Percentiles rank a stretch among this genome's conserved stretches.
phyloP scores from a whole-genome alignment of 2,113 vertebrate genomes.

The Tragelaphus strepsiceros region DNA sequence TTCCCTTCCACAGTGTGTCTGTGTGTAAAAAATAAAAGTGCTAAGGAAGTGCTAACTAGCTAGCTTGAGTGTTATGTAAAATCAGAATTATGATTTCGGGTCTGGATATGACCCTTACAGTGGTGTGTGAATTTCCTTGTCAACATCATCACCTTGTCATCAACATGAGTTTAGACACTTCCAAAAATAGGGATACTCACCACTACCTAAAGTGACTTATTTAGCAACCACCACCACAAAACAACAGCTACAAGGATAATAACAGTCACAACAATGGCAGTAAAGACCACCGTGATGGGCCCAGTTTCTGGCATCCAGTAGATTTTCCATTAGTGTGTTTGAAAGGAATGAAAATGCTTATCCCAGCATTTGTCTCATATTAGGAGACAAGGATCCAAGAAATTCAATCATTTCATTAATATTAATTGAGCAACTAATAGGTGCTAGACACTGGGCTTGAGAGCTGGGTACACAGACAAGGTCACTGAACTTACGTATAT shows the following conservation, averaged over 20 bases:
- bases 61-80: background rate
- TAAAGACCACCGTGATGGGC: background rate
- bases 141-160: background rate
- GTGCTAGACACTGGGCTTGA: background rate
- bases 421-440: background rate
- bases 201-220: background rate
- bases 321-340: background rate
- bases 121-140: background rate
- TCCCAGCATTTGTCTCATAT: background rate
- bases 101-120: background rate
- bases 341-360: background rate
- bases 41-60: background rate
- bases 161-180: background rate
- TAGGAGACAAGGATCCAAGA: background rate
- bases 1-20: background rate
- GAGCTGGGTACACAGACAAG: background rate
- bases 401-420: background rate
- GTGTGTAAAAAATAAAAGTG: background rate
- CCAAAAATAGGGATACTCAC: background rate
- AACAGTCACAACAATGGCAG: background rate
- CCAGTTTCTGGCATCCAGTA: background rate
- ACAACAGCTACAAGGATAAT: background rate
- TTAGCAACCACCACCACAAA: background rate
- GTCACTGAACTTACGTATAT: background rate
- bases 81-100: background rate